Conservation (phyloP, 1,140 invertebrate genomes). For the Penaeus vannamei region DNA sequence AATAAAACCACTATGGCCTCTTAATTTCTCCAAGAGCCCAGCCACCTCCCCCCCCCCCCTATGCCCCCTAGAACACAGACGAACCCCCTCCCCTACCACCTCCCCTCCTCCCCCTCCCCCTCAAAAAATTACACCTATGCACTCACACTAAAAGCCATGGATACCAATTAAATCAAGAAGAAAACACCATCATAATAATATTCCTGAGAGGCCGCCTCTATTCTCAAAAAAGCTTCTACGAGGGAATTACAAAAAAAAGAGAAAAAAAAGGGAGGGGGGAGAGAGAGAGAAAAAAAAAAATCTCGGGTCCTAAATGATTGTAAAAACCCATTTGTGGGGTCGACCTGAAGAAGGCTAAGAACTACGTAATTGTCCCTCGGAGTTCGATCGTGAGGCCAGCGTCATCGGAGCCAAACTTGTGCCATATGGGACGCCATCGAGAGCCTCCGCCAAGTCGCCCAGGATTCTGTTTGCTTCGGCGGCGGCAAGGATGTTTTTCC, state of each 20-base stretch:
- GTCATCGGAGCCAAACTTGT: neutral
- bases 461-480: too few relatives aligned
- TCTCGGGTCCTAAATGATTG: conserved; percentile 36
- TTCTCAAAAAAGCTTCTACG: conserved; percentile 24
- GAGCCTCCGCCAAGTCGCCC: too few relatives aligned
- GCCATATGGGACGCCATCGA: neutral
- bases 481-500: too few relatives aligned
- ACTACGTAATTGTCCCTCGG: conserved; percentile 40
- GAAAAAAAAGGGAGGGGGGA: neutral
- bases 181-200: conserved; percentile 36
- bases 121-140: neutral
- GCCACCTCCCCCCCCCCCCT: neutral
- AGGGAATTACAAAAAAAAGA: neutral
- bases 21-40: neutral
- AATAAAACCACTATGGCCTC: too few relatives aligned
- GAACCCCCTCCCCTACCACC: neutral
- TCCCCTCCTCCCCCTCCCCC: neutral
- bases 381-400: neutral
- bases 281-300: neutral
- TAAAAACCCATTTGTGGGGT: conserved; percentile 31
- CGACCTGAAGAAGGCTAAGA: conserved; percentile 31
- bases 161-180: conserved; percentile 12
- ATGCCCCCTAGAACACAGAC: too few relatives aligned
- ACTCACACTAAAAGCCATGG: conserved; percentile 23
- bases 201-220: conserved; percentile 19